Evolutionary conservation across 2,113 vertebrate species (phyloP).

Genomic region (Elaphurus davidianus): DNA sequence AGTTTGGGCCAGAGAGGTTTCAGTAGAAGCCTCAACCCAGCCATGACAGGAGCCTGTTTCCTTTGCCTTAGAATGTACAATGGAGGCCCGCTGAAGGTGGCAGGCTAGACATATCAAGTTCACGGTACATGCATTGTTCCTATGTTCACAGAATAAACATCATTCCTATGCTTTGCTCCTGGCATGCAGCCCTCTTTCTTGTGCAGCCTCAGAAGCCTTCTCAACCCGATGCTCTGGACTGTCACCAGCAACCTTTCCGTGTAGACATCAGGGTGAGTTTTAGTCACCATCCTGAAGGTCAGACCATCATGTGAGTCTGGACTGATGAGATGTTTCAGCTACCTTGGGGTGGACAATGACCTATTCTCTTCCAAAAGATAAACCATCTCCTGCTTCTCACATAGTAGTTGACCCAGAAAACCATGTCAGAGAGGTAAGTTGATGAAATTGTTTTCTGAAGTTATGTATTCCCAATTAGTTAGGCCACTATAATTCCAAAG

Average conservation of each 20-base stretch:
- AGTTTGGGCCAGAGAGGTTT: background rate
- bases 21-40: background rate
- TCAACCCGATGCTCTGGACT: background rate
- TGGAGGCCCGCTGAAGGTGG: background rate
- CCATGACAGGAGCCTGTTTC: background rate
- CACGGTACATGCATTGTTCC: accelerated
- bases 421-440: background rate
- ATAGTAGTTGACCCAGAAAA: background rate
- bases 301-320: background rate
- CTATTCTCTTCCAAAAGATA: background rate
- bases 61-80: background rate
- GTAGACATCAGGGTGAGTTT: background rate
- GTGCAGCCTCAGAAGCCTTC: background rate
- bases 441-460: background rate
- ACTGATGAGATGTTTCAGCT: background rate
- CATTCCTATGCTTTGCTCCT: background rate
- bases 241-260: background rate
- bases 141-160: accelerated
- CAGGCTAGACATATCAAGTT: background rate
- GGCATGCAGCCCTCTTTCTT: background rate
- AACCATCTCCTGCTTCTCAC: background rate
- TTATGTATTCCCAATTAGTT: background rate
- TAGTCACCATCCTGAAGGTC: background rate
- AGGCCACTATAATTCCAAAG: background rate
- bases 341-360: background rate